Percentiles rank a stretch among this genome's conserved stretches.
These are phyloP conservation scores for Leptonema lineaticorne DNA, from an alignment of 1,140 invertebrate species.

Conservation along the genomic window DNA sequence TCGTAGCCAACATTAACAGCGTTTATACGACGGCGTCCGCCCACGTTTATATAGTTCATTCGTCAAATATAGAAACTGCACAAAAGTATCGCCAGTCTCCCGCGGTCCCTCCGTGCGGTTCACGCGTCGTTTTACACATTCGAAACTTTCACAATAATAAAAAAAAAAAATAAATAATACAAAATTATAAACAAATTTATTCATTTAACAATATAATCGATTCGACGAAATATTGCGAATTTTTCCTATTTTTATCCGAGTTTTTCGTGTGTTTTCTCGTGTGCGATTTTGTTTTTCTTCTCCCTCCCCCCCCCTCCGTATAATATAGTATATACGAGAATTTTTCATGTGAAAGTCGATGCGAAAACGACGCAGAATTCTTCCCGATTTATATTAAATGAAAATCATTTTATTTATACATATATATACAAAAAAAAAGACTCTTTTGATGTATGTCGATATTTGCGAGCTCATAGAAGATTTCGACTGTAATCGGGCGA, in stretches of 20 bases:
- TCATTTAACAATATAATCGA: no score
- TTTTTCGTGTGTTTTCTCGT: neutral
- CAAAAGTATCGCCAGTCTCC: conserved; percentile 50
- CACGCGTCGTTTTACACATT: conserved; percentile 48
- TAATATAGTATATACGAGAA: neutral
- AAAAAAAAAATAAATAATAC: no score
- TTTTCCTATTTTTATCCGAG: neutral
- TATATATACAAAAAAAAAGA: no score
- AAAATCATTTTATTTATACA: no score
- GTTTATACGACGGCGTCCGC: conserved; percentile 12
- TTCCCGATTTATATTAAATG: no score
- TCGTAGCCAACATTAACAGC: neutral
- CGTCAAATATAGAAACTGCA: conserved; percentile 42
- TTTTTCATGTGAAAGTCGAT: conserved; percentile 11
- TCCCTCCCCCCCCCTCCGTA: no score
- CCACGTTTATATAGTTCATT: conserved; percentile 18
- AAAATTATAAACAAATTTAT: no score
- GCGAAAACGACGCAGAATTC: conserved; percentile 39
- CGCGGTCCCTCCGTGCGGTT: conserved; percentile 58
- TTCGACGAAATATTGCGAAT: neutral
- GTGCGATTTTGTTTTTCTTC: neutral
- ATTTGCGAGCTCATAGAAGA: no score
- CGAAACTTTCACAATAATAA: conserved; percentile 38
- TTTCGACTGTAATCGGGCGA: no score
- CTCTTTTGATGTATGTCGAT: no score